Evolutionary conservation across 2,888 invertebrate genomes (phyloP), one percentile per base, ranked within the genome.

Genomic region (Xanthia togata): DNA sequence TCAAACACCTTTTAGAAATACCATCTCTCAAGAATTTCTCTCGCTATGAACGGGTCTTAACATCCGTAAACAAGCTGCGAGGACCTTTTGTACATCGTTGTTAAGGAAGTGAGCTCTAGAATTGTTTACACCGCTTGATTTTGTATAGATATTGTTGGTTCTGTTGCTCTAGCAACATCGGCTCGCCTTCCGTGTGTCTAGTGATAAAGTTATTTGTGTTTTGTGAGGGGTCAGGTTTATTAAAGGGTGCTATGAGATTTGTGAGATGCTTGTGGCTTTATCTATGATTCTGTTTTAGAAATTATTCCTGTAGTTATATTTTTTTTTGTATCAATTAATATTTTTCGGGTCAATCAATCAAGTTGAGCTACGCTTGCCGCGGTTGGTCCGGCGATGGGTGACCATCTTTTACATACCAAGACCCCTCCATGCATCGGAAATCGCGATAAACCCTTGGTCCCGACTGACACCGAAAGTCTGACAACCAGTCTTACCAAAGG

Each of bases 81-180:
- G 62, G 79, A 79, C 86, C 82, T 79, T n/a, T 84, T 81, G 82
- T 84, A 77, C 63, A 53, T 67, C 57, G 59, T 70, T 76, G 72
- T 78, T 73, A 77, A 82, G 87, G 87, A 87, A 88, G 76, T 70
- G 59, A 84, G 64, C 78, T 62, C 73, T 59, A 72, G 85, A 76
- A 86, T 81, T 87, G 87, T 87, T 88, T 88, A 86, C 87, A 84
- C 44, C 78, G 83, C 78, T 70, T 82, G 87, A 87, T 88, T 81
- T 77, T 78, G 71, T 78, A 81, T 68, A 73, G 87, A 88, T 88
- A 84, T 87, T 87, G 88, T 85, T 79, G 41, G 71, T 70, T 76
- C 57, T 78, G 44, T 44, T 63, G 57, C 70, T 31, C 1, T 2
- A 31, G 31, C 31, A 31, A 31, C 31, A 31, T 31, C 31, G 31